Evolutionary conservation across 2,113 vertebrate genomes (phyloP).

Genomic region (Oreochromis spilurus): DNA sequence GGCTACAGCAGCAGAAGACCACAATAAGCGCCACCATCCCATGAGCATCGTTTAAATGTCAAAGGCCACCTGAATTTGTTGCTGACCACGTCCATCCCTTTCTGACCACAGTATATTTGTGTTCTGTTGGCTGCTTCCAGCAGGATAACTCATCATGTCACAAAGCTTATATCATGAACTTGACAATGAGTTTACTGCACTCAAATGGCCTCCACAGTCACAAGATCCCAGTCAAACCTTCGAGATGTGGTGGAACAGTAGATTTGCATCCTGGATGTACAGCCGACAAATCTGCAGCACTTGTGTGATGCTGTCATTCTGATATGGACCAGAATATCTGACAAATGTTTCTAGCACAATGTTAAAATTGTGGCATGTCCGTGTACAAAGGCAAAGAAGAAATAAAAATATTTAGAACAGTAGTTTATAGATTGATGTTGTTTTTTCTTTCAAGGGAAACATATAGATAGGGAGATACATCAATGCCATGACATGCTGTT

Average conservation of each 20-base stretch:
- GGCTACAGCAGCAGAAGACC: neutral
- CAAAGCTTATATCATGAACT: neutral
- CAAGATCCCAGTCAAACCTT: neutral
- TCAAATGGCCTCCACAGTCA: neutral
- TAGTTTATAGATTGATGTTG: neutral
- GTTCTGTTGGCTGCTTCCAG: neutral
- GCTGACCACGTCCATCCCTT: neutral
- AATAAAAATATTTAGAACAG: neutral
- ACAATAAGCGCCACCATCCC: neutral
- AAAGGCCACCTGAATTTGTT: neutral
- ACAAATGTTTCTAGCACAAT: neutral
- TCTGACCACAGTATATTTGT: neutral
- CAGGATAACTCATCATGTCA: neutral
- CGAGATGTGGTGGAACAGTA: neutral
- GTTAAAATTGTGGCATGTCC: neutral
- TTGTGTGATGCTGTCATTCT: neutral
- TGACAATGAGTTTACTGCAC: neutral
- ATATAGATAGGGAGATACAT: neutral
- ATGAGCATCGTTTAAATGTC: neutral
- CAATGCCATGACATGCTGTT: neutral
- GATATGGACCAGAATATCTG: neutral
- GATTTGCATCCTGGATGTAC: neutral
- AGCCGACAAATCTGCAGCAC: neutral
- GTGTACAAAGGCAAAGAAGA: neutral
- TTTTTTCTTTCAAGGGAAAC: neutral